Evolutionary conservation across 2,888 invertebrate species (phyloP).

Genomic region (Miltochrista miniata): DNA sequence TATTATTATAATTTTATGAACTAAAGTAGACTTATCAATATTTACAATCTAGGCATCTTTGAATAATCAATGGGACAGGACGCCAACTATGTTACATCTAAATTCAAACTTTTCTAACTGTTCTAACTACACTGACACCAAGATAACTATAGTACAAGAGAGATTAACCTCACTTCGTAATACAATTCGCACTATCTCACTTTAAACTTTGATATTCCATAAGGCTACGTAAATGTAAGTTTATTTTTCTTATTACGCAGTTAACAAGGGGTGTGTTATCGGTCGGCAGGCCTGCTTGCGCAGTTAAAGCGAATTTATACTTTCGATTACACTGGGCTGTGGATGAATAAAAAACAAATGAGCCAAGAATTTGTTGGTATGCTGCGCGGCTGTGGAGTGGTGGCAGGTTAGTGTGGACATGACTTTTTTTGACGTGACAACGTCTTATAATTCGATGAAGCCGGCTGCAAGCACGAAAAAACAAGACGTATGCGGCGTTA

Average conservation of each 20-base stretch:
- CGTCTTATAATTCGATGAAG: too few species aligned
- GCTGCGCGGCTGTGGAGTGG: constrained; percentile 54
- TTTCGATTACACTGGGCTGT: constrained; percentile 77
- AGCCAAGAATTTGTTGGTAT: constrained; percentile 79
- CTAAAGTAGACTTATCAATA: too few species aligned
- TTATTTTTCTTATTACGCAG: constrained; percentile 79
- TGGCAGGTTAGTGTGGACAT: constrained; percentile 46
- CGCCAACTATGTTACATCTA: too few species aligned
- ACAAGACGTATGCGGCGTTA: too few species aligned
- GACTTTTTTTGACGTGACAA: constrained; percentile 8
- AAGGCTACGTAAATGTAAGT: constrained; percentile 67
- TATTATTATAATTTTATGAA: too few species aligned
- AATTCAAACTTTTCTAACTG: too few species aligned
- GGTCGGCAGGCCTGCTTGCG: constrained; percentile 63
- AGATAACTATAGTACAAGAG: neutral
- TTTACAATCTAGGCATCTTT: too few species aligned
- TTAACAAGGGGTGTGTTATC: constrained; percentile 75
- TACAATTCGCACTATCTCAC: constrained; percentile 33
- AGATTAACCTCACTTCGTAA: neutral
- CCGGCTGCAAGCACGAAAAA: too few species aligned
- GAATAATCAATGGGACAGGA: too few species aligned
- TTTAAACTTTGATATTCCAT: constrained; percentile 72
- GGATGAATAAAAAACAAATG: constrained; percentile 83
- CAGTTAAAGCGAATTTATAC: constrained; percentile 79
- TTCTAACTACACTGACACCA: neutral